phyloP scores from a whole-genome alignment of 2,797 vertebrate species.

The Sebastes diploproa region DNA sequence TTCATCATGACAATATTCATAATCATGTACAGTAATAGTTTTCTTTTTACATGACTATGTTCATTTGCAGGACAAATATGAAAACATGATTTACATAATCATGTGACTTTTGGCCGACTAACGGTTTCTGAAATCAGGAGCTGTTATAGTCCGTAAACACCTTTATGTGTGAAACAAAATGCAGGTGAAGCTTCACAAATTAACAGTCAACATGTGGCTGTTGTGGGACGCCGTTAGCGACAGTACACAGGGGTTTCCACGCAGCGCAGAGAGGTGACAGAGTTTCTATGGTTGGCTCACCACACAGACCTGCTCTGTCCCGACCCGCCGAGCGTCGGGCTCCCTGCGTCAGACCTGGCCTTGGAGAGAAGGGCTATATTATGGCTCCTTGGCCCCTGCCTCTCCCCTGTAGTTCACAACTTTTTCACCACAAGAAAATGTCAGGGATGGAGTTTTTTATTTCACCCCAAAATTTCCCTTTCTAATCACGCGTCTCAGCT shows the following conservation, averaged over 20 bases:
- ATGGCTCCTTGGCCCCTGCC: slow-evolving; percentile 70
- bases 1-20: neutral
- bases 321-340: slow-evolving; percentile 46
- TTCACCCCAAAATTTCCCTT: slow-evolving; percentile 59
- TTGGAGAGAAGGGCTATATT: slow-evolving; percentile 80
- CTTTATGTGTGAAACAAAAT: slow-evolving; percentile 40
- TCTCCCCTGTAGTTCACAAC: slow-evolving; percentile 72
- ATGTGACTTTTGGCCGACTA: neutral
- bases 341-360: slow-evolving; percentile 80
- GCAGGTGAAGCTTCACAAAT: slow-evolving; percentile 49
- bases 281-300: slow-evolving; percentile 76
- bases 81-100: neutral
- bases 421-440: slow-evolving; percentile 72
- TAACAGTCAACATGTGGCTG: slow-evolving; percentile 42
- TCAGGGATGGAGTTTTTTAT: slow-evolving; percentile 60
- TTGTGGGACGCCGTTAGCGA: slow-evolving; percentile 52
- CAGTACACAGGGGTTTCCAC: slow-evolving; percentile 62
- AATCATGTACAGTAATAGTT: too few relatives aligned
- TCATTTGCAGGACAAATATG: neutral
- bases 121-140: neutral
- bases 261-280: slow-evolving; percentile 71
- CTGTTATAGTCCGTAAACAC: slow-evolving; percentile 13
- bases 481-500: slow-evolving; percentile 60
- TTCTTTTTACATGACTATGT: neutral
- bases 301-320: slow-evolving; percentile 80